phyloP scores from a whole-genome alignment of 2,797 vertebrate genomes.

The Podargus strigoides region DNA sequence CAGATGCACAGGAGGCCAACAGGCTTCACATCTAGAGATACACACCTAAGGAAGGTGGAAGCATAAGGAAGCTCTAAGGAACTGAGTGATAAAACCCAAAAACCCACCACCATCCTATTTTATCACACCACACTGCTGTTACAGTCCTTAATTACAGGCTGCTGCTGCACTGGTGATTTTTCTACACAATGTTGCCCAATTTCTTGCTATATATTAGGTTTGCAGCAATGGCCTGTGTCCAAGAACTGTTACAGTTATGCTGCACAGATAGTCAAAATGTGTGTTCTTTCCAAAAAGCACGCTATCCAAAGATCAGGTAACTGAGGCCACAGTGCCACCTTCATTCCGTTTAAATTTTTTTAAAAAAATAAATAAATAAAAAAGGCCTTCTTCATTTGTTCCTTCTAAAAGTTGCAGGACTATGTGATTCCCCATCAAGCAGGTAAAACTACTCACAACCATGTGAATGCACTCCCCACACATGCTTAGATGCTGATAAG shows the following conservation, averaged over 20 bases:
- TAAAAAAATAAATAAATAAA: background rate
- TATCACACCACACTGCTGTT: background rate
- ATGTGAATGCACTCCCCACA: rapidly evolving
- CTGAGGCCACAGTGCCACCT: background rate
- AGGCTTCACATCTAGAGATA: background rate
- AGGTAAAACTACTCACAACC: background rate
- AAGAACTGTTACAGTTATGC: background rate
- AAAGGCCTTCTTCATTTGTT: background rate
- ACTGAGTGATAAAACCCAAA: background rate
- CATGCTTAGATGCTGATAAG: background rate
- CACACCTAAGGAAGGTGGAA: background rate
- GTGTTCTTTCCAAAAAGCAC: background rate
- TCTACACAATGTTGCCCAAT: background rate
- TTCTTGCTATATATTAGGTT: background rate
- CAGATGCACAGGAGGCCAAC: background rate
- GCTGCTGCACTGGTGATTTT: background rate
- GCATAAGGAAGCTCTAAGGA: background rate
- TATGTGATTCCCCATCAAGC: background rate
- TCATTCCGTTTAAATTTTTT: background rate
- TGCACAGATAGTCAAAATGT: background rate
- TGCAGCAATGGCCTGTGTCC: background rate
- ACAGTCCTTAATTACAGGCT: background rate
- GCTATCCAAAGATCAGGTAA: background rate
- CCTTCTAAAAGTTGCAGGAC: background rate
- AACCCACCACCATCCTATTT: background rate